phyloP scores from a whole-genome alignment of 2,113 vertebrate species.

The Prietella phreatophila region DNA sequence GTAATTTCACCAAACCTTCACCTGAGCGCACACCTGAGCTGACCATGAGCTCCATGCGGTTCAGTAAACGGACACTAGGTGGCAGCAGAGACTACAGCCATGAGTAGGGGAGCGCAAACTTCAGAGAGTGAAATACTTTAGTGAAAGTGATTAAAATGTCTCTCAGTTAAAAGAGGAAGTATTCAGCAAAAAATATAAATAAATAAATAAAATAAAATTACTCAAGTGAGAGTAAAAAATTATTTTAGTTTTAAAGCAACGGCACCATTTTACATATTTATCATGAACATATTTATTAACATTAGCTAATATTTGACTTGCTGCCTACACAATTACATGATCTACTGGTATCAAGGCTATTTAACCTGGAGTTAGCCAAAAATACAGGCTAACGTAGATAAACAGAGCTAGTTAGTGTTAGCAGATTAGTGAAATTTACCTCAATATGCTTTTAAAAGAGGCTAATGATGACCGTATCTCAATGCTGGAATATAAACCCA shows the following conservation, averaged over 20 bases:
- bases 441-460: background rate
- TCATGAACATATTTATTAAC: background rate
- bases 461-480: background rate
- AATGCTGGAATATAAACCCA: background rate
- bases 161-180: background rate
- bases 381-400: too few species aligned
- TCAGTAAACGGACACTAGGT: conserved; percentile 8
- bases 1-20: background rate
- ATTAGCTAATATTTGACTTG: too few species aligned
- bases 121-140: background rate
- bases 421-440: too few species aligned
- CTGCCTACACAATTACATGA: too few species aligned
- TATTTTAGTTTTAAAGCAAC: background rate
- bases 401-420: too few species aligned
- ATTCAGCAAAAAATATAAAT: background rate
- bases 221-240: background rate
- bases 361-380: background rate
- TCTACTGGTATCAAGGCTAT: too few species aligned
- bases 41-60: conserved; percentile 21
- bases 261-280: background rate
- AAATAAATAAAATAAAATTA: too few species aligned
- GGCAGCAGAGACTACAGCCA: conserved; percentile 35
- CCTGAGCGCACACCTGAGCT: background rate
- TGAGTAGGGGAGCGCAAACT: background rate
- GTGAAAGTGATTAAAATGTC: background rate